Base-by-base conservation (phyloP, 2,888 invertebrate species). In the Galerucella pusilla region DNA sequence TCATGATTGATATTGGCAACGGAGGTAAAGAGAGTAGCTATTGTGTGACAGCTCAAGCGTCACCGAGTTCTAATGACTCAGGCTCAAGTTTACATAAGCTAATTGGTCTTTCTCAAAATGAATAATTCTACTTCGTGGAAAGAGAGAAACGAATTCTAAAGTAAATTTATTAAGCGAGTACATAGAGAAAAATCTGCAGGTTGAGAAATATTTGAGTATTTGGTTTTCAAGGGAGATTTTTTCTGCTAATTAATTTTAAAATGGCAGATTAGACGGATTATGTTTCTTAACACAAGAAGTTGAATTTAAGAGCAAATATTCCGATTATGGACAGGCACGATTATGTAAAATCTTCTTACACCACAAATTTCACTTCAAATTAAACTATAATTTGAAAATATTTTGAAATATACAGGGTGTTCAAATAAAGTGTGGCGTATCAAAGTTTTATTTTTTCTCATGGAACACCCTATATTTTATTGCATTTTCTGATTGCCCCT, bases 21-120 rank as follows among this genome's bases (percentile, higher is more conserved):
- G 57, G 65, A 63, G 63, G 69, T 46, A 60, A 28, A 71, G 57
- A 72, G 46, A 54, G 72, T 59, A 75, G 75, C 71, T 72, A 72
- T 75, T 75, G 75, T 75, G 72, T 71, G 75, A 72, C 72, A 75
- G 75, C 59, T 68, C 67, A 71, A 75, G 71, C 75, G 71, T 75
- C 71, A 68, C 60, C 16, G n/a, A 63, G 46, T 63, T 63, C 68
- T 75, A 75, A 75, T 72, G 75, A 71, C 71, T 64, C 49, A 61
- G 35, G 64, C 61, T 75, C 63, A 68, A 46, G 68, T 68, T 73
- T 75, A 75, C 75, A 73, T 59, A 75, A 75, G 75, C 75, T 75
- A 75, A 75, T 75, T 75, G 75, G 75, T 74, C 70, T 71, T 61
- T 61, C 71, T 67, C 61, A 60, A 61, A 71, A 71, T 63, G 71